phyloP scores from a whole-genome alignment of 1,140 invertebrate genomes.

The Oppia nitens region DNA sequence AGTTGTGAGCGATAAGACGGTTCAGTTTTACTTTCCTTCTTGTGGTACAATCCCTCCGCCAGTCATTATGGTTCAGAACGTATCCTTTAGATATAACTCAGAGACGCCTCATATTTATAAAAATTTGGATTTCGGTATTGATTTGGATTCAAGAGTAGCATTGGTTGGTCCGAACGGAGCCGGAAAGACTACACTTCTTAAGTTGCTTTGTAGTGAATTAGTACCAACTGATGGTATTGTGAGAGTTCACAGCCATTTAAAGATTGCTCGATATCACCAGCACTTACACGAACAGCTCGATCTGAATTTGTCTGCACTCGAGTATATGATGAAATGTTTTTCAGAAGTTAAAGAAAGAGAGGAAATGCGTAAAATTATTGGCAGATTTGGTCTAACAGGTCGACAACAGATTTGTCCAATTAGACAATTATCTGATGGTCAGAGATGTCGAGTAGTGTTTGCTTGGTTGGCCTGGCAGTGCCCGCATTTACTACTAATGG shows the following conservation, averaged over 20 bases:
- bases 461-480: conserved; percentile 54
- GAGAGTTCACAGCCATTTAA: conserved; percentile 87
- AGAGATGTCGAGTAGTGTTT: conserved; percentile 94
- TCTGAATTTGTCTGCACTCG: conserved; percentile 79
- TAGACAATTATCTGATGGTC: conserved; percentile 90
- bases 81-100: conserved; percentile 85
- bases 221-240: conserved; percentile 92
- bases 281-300: conserved; percentile 93
- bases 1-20: conserved; percentile 68
- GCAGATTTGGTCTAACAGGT: conserved; percentile 87
- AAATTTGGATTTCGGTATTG: conserved; percentile 96
- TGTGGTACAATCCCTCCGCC: conserved; percentile 94
- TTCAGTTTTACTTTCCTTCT: conserved; percentile 90
- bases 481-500: conserved; percentile 39
- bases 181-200: conserved; percentile 92
- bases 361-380: conserved; percentile 98
- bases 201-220: conserved; percentile 83
- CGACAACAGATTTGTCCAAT: conserved; percentile 96
- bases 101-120: conserved; percentile 80
- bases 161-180: conserved; percentile 98
- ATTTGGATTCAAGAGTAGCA: conserved; percentile 89
- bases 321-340: conserved; percentile 96
- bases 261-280: conserved; percentile 95
- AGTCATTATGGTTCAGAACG: conserved; percentile 97
- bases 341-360: conserved; percentile 95